Evolutionary conservation across 2,113 vertebrate genomes (phyloP).

Genomic region (Tragelaphus buxtoni): DNA sequence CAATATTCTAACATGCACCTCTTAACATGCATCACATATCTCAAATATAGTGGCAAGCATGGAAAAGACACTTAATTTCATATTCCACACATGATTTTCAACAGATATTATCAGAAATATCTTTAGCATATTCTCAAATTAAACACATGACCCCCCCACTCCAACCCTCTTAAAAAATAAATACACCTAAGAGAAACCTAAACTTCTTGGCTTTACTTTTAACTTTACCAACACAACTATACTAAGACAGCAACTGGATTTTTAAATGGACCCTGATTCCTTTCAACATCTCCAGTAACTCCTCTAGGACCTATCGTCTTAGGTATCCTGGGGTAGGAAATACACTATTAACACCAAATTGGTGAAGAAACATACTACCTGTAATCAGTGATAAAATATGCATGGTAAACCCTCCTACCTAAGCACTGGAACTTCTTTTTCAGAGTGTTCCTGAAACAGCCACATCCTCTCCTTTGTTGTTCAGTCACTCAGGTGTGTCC

Average conservation of each 20-base stretch:
- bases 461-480: neutral
- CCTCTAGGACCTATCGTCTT: neutral
- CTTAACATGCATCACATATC: neutral
- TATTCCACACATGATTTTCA: neutral
- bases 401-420: neutral
- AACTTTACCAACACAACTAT: neutral
- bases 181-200: neutral
- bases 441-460: neutral
- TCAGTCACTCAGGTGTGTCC: neutral
- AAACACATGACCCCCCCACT: neutral
- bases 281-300: neutral
- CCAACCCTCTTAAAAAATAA: neutral
- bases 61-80: neutral
- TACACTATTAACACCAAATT: neutral
- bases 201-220: constrained; percentile 11
- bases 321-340: neutral
- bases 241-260: neutral
- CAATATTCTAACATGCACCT: neutral
- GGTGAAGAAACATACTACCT: neutral
- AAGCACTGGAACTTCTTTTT: neutral
- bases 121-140: neutral
- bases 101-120: neutral
- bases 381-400: neutral
- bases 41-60: neutral
- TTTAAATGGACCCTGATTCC: neutral